Percentiles rank a stretch among this genome's conserved stretches.
Evolutionary conservation across 2,797 vertebrate genomes (phyloP).

Genomic region (Margarornis squamiger): DNA sequence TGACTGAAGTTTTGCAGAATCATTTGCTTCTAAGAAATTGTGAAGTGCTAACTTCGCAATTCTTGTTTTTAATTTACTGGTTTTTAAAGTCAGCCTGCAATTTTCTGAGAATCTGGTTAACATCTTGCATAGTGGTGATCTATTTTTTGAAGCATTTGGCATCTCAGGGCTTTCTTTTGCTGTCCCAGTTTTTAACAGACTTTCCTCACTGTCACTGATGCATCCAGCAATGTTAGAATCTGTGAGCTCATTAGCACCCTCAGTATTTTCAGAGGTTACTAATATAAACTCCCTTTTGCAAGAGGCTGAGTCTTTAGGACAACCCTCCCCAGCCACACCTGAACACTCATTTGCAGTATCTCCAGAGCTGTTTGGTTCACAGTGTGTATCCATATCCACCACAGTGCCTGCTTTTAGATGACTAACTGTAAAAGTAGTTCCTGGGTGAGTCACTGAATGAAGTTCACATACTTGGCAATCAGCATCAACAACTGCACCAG

Average conservation of each 20-base stretch:
- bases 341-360: not conserved
- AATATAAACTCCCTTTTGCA: not conserved
- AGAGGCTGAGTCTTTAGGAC: not conserved
- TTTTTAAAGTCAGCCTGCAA: not conserved
- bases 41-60: not conserved
- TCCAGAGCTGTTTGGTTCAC: not conserved
- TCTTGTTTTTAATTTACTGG: not conserved
- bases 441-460: not conserved
- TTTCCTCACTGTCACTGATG: not conserved
- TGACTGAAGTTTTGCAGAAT: not conserved
- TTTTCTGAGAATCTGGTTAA: conserved; percentile 45
- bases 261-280: not conserved
- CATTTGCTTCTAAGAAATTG: conserved; percentile 25
- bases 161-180: not conserved
- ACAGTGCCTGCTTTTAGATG: not conserved
- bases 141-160: not conserved
- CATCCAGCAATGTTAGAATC: not conserved
- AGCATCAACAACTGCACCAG: not conserved
- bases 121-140: not conserved
- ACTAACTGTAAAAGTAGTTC: not conserved
- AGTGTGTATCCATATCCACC: not conserved
- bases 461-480: not conserved
- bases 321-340: accelerated
- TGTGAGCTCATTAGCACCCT: not conserved
- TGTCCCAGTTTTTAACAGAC: not conserved